Evolutionary conservation across 2,797 vertebrate species (phyloP), one percentile per base, ranked within the genome.

Genomic region (Molossus alvarezi): DNA sequence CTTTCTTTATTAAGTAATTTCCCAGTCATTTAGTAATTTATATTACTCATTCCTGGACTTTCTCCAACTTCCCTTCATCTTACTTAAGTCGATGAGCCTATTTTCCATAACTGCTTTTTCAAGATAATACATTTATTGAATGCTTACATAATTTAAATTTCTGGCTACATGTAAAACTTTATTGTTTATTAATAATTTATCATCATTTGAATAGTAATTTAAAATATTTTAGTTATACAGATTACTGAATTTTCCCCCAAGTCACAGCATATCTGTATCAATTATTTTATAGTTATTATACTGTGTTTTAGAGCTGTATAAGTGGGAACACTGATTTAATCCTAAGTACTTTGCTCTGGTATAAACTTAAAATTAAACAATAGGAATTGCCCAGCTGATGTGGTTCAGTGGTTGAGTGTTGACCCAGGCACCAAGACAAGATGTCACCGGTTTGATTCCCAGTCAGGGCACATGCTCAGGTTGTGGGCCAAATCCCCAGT

Each of bases 281-380:
- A 53, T 95, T 97, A 95, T 88, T 86, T 92, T 64, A 69, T 84
- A 76, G 41, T 94, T 95, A 95, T 27, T 92, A 18, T 85, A 90
- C 89, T 86, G 5, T 96, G 83, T 88, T 69, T 92, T 90, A 65
- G 29, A 95, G 21, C 33, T 83, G 3, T 91, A 1, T 93, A 89
- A 97, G 67, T 95, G 1, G 82, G 94, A 97, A 95, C 23, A 96
- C 41, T 96, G 69, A 94, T 91, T 97, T 96, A 97, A 89, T 96
- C 21, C 12, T 88, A 94, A 87, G 62, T 83, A 84, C 71, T 95
- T 87, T 91, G 65, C 21, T 90, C n/a, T 94, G 94, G 91, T 91
- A 92, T 86, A 96, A 93, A 95, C 27, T 83, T 97, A 95, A 92
- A 96, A 81, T 96, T 96, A 95, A 97, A 64, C 11, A 91, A 51